Conservation (phyloP, 2,113 vertebrate species). For the Rhineura floridana region DNA sequence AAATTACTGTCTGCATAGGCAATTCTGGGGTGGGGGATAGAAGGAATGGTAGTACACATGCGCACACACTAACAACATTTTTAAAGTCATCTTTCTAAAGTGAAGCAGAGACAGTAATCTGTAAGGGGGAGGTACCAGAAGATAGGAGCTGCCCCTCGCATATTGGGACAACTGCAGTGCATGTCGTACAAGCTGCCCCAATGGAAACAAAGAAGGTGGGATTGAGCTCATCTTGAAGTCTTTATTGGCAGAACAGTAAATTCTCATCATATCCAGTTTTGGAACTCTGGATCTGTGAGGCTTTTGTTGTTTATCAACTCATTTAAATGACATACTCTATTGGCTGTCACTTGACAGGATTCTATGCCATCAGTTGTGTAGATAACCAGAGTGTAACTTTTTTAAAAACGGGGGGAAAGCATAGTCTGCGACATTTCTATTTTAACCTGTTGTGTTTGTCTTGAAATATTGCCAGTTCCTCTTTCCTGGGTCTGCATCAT, state of each 20-base stretch:
- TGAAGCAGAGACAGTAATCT: not conserved
- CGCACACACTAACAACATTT: not conserved
- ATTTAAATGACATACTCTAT: not conserved
- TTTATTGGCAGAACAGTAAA: not conserved
- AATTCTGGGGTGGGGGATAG: not conserved
- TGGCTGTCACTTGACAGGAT: not conserved
- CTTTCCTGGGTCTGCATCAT: not conserved
- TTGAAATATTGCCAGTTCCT: slow-evolving; percentile 28
- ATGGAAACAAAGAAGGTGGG: not conserved
- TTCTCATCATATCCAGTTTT: not conserved
- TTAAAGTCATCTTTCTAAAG: not conserved
- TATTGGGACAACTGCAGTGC: not conserved
- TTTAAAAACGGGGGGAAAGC: too few relatives aligned
- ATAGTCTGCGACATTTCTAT: not conserved
- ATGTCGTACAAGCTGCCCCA: not conserved
- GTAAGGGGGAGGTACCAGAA: not conserved
- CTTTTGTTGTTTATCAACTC: not conserved
- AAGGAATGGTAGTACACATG: not conserved
- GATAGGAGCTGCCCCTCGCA: not conserved
- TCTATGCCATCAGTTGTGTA: not conserved
- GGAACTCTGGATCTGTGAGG: not conserved
- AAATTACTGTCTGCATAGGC: not conserved
- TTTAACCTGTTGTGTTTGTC: slow-evolving; percentile 1
- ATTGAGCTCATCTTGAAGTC: not conserved
- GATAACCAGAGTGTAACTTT: not conserved